Evolutionary conservation across 2,797 vertebrate genomes (phyloP).

Genomic region (Danionella dracula): DNA sequence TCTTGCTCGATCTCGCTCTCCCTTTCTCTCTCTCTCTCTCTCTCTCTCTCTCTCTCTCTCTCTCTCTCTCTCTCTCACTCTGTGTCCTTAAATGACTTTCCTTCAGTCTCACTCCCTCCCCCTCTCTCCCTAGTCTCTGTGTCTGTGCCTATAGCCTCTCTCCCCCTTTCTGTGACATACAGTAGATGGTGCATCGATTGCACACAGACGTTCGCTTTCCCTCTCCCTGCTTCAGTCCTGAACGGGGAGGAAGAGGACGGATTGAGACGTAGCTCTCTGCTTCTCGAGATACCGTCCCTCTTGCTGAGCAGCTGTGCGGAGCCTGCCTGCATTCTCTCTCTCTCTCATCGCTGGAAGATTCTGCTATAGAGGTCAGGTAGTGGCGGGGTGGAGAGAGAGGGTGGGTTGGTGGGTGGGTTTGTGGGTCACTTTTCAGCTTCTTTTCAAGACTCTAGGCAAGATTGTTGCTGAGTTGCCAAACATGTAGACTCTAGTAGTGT

Average conservation of each 20-base stretch:
- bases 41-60: constrained; percentile 40
- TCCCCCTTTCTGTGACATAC: constrained; percentile 56
- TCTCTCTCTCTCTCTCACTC: constrained; percentile 56
- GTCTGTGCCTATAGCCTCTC: constrained; percentile 59
- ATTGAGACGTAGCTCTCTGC: constrained; percentile 45
- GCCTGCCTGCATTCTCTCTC: constrained; percentile 38
- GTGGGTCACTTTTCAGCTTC: constrained; percentile 49
- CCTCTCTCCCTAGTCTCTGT: constrained; percentile 58
- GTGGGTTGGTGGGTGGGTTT: constrained; percentile 23
- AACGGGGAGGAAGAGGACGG: constrained; percentile 56
- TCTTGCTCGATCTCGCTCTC: constrained; percentile 27
- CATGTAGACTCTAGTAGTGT: constrained; percentile 40
- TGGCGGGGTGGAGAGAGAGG: constrained; percentile 41
- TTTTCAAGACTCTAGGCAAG: constrained; percentile 41
- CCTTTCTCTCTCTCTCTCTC: constrained; percentile 48
- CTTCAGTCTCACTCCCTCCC: constrained; percentile 54
- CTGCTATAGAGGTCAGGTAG: constrained; percentile 51
- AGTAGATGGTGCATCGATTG: constrained; percentile 75
- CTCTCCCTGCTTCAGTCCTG: constrained; percentile 53
- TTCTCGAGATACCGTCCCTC: constrained; percentile 37
- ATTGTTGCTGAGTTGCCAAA: constrained; percentile 42
- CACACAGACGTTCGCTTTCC: constrained; percentile 62
- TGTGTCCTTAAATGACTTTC: constrained; percentile 72
- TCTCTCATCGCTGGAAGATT: constrained; percentile 44
- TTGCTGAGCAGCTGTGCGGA: constrained; percentile 45